phyloP scores from a whole-genome alignment of 1,140 invertebrate genomes.

The Drosophila kohkoa region DNA sequence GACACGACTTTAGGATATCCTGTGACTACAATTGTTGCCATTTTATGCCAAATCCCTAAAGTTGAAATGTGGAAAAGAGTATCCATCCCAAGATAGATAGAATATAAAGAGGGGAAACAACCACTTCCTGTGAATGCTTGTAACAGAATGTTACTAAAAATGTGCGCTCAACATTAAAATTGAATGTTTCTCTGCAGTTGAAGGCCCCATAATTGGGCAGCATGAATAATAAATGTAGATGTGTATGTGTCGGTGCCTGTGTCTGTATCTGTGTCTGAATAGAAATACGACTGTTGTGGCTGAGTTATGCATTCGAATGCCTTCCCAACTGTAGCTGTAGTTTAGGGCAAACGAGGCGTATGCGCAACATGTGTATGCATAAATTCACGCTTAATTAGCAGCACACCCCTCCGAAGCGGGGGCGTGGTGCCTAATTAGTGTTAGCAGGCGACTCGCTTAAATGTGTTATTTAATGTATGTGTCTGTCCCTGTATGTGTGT shows the following conservation, averaged over 20 bases:
- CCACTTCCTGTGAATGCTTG: background rate
- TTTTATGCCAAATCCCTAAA: background rate
- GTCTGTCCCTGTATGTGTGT: background rate
- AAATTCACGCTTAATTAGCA: constrained; percentile 81
- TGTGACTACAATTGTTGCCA: background rate
- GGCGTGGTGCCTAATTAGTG: constrained; percentile 58
- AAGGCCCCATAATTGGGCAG: constrained; percentile 59
- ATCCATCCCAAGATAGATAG: background rate
- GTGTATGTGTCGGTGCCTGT: background rate
- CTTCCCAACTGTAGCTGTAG: constrained; percentile 29
- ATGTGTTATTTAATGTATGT: constrained; percentile 61
- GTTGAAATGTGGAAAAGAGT: background rate
- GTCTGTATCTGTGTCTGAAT: constrained; percentile 11
- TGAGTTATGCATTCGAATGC: constrained; percentile 48
- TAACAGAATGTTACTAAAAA: constrained; percentile 19
- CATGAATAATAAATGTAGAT: constrained; percentile 65
- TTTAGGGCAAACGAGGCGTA: constrained; percentile 69
- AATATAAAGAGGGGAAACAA: background rate
- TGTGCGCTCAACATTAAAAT: constrained; percentile 47
- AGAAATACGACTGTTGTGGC: constrained; percentile 17
- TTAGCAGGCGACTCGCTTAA: constrained; percentile 48
- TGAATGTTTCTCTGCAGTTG: constrained; percentile 64
- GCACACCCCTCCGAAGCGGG: background rate
- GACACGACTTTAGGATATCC: constrained; percentile 3
- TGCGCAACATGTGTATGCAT: constrained; percentile 80